These are phyloP conservation scores for Steinernema hermaphroditum DNA, from an alignment of 2,888 invertebrate species.

Conservation along the genomic window DNA sequence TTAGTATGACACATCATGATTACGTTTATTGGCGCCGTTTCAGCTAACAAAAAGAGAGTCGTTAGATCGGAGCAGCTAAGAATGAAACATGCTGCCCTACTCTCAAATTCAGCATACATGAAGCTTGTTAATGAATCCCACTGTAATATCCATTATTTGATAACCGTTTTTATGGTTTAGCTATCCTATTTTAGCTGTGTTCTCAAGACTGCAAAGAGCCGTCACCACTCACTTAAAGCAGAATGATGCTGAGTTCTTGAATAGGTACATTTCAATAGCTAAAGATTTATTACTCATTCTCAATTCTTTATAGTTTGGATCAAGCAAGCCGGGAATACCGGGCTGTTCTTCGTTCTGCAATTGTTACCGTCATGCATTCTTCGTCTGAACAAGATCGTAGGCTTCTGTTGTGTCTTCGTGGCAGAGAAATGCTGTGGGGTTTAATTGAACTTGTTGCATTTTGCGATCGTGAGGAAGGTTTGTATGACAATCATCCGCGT, in stretches of 20 bases:
- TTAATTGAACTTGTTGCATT: constrained; percentile 4
- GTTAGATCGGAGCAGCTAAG: background rate
- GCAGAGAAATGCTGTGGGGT: constrained; percentile 17
- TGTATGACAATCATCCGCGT: background rate
- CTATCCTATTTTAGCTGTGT: background rate
- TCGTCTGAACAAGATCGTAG: background rate
- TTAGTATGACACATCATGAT: background rate
- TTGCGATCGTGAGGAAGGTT: constrained; percentile 7
- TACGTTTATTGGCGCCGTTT: too few species aligned
- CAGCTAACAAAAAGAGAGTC: background rate
- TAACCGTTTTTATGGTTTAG: background rate
- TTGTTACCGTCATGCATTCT: background rate
- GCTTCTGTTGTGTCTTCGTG: constrained; percentile 15
- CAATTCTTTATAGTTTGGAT: constrained; percentile 22
- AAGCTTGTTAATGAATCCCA: constrained; percentile 17
- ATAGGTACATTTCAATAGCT: too few species aligned
- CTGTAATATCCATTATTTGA: background rate
- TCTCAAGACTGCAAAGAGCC: background rate
- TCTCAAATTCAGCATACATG: background rate
- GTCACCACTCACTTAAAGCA: too few species aligned
- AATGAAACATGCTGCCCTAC: background rate
- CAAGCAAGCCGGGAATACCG: constrained; percentile 24
- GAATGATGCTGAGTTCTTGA: background rate
- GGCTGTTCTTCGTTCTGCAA: constrained; percentile 12
- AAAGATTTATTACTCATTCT: too few species aligned